Base-by-base conservation (phyloP, 1,140 invertebrate species). In the Pseudachorutes palmiensis region DNA sequence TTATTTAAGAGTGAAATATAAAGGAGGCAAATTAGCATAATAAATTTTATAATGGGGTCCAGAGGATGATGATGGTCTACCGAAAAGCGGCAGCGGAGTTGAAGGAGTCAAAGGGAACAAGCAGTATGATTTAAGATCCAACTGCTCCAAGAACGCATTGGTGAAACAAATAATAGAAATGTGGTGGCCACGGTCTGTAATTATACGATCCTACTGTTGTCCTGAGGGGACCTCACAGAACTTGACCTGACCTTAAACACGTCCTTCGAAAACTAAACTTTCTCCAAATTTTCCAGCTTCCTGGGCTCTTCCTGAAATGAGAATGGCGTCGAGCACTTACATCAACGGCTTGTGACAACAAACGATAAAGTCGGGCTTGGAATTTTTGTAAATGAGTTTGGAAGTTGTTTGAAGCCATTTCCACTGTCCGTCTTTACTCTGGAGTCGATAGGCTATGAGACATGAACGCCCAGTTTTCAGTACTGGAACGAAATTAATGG, bases 401-500 rank as follows among this genome's bases (percentile, higher is more conserved):
- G 95, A 97, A 73, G 92, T 96, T 0, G 94, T 97, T 81, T 99
- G 97, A 29, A 99, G 80, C 95, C 95, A 99, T 79, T 98, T 90
- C 94, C 94, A 98, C 70, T 89, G 87, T 1, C 88, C 87, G 51
- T 95, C 90, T 79, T 97, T 96, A 55, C 90, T 94, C 78, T 93
- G 88, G 76, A 95, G 90, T 75, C 96, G 86, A 76, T 99, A 98
- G 57, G 96, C 95, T 74, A 98, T 97, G 86, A 99, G 90, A 2
- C 95, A 95, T 28, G 94, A 97, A 75, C 94, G 95, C 68, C 94
- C 94, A 30, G 95, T 98, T 83, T 99, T 99, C 65, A 98, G 81
- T 72, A 98, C 96, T 99, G 81, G 58, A 64, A 30, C 65, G 57
- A 65, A 55, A 59, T 64, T 69, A 64, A 58, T 63, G 64, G 24